These are phyloP conservation scores for Mesembrinibis cayennensis DNA, from an alignment of 2,113 vertebrate species.

Conservation along the genomic window DNA sequence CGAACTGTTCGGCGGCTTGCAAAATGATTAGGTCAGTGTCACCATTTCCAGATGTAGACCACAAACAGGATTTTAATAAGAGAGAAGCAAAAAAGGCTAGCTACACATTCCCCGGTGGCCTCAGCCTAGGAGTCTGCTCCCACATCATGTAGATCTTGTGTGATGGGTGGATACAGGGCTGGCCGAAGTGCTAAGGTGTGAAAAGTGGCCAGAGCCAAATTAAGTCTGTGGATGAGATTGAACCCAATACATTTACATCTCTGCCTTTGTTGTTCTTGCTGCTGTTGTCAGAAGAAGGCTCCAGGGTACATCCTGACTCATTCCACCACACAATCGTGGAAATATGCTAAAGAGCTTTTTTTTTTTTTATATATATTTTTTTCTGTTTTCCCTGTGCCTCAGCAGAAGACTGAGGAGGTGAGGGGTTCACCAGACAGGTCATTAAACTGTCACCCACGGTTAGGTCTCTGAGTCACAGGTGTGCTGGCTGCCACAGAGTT, in stretches of 20 bases:
- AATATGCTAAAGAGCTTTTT: not conserved
- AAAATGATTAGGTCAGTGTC: not conserved
- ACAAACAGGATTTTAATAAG: not conserved
- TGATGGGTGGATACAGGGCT: not conserved
- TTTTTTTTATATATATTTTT: not conserved
- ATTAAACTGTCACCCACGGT: not conserved
- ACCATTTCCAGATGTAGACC: not conserved
- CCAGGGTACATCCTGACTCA: not conserved
- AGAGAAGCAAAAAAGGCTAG: not conserved
- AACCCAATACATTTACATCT: not conserved
- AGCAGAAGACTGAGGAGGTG: not conserved
- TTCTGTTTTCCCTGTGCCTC: not conserved
- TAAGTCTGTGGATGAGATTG: not conserved
- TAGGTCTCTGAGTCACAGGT: not conserved
- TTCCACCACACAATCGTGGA: not conserved
- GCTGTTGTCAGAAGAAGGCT: not conserved
- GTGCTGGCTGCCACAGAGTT: not conserved
- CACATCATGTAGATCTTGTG: fast-evolving
- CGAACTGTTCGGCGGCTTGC: not conserved
- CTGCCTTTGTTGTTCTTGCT: not conserved
- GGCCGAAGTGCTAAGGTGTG: not conserved
- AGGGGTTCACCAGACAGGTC: not conserved
- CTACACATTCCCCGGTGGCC: fast-evolving
- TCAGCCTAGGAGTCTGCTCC: not conserved
- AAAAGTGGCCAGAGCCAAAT: not conserved